A percentile compares a stretch with the other conserved stretches of the same genome.
Conservation (phyloP, 2,888 invertebrate species). For the Nymphalis urticae region DNA sequence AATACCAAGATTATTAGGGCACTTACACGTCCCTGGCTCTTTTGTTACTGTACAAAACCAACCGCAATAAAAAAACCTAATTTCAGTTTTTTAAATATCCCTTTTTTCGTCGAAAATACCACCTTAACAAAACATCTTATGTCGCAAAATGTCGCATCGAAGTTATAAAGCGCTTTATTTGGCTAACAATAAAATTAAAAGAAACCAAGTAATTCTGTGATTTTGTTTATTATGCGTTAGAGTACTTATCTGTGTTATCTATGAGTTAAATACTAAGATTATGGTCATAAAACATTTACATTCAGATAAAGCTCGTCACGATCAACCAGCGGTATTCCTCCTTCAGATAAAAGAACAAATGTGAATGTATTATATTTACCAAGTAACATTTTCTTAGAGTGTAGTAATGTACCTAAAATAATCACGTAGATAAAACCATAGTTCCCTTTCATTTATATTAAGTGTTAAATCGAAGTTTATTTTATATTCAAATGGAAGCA, state of each 20-base stretch:
- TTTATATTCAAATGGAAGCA: conserved; percentile 26
- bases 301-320: conserved; percentile 37
- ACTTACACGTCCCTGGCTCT: no score
- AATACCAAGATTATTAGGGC: no score
- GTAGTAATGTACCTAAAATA: background rate
- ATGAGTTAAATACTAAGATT: conserved; percentile 40
- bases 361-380: conserved; percentile 13
- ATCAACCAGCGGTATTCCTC: conserved; percentile 13
- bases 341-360: conserved; percentile 9
- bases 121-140: background rate
- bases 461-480: no score
- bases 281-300: conserved; percentile 41
- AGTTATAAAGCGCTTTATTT: background rate
- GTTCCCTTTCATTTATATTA: background rate
- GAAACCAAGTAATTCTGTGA: conserved; percentile 10
- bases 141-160: background rate
- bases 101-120: no score
- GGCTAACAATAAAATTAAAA: conserved; percentile 1
- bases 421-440: background rate
- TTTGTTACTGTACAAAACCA: no score
- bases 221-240: conserved; percentile 18
- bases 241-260: conserved; percentile 41
- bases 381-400: background rate
- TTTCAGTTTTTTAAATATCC: no score
- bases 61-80: no score